Evolutionary conservation across 35 echinoderm and acorn worm species (phyloP).

Genomic region (Apostichopus parvimensis): DNA sequence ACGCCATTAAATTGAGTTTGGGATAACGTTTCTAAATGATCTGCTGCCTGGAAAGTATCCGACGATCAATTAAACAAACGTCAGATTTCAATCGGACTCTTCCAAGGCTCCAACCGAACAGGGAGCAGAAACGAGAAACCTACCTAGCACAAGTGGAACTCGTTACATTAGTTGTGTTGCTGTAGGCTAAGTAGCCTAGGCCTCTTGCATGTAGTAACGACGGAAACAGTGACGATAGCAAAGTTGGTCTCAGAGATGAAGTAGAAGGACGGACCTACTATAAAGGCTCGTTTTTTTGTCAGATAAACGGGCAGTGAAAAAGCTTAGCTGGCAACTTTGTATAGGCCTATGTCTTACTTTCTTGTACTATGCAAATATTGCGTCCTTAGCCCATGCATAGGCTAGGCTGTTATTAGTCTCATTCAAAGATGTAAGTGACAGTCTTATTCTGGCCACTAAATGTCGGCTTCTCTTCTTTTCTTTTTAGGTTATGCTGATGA

Average conservation of each 20-base stretch:
- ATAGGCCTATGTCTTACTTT: too few species aligned
- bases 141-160: background rate
- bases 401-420: too few species aligned
- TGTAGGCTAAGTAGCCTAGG: background rate
- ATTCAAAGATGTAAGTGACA: too few species aligned
- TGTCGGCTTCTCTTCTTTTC: too few species aligned
- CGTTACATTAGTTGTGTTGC: background rate
- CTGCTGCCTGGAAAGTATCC: background rate
- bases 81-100: background rate
- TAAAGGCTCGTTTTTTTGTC: background rate
- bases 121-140: background rate
- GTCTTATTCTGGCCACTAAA: too few species aligned
- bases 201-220: too few species aligned
- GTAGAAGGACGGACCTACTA: background rate
- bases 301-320: background rate
- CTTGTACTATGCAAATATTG: too few species aligned
- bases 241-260: background rate
- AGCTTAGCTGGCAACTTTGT: background rate
- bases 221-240: background rate
- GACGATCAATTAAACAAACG: background rate
- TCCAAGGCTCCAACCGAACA: background rate
- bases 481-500: too few species aligned
- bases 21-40: background rate
- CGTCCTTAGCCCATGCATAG: too few species aligned
- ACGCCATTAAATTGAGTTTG: background rate